Evolutionary conservation across 2,797 vertebrate genomes (phyloP).

Genomic region (Malurus splendens): DNA sequence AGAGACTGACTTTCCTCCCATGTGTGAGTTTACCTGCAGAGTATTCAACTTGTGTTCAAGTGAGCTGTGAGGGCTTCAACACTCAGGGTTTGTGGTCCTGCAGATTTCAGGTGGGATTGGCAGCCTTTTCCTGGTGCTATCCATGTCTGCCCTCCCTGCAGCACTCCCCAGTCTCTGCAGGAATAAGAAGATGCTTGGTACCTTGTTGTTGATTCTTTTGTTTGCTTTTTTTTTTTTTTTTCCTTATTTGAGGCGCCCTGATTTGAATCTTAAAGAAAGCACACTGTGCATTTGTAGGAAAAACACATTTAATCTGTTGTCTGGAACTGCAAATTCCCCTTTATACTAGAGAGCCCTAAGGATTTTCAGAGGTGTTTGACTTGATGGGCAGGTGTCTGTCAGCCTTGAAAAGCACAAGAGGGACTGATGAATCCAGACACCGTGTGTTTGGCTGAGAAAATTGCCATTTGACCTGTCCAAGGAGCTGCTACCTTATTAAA

Average conservation of each 20-base stretch:
- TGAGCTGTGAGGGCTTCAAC: fast-evolving
- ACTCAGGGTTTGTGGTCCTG: fast-evolving
- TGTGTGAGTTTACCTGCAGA: not conserved
- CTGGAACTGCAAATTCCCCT: slow-evolving; percentile 5
- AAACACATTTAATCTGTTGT: not conserved
- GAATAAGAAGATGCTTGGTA: not conserved
- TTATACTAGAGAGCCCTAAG: not conserved
- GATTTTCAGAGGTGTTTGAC: not conserved
- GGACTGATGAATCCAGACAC: not conserved
- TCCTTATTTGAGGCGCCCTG: not conserved
- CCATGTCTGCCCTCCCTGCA: not conserved
- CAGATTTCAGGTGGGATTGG: not conserved
- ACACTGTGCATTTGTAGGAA: not conserved
- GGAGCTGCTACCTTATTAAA: slow-evolving; percentile 9
- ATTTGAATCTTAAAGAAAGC: not conserved
- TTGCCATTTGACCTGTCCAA: slow-evolving; percentile 29
- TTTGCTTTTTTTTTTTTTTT: too few relatives aligned
- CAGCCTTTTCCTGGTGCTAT: not conserved
- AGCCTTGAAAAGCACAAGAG: not conserved
- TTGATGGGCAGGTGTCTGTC: not conserved
- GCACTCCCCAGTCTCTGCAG: not conserved
- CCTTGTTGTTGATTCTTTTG: not conserved
- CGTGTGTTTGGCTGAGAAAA: not conserved
- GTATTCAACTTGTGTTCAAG: not conserved
- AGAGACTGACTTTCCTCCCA: not conserved